Percentiles rank a stretch among this genome's conserved stretches.
Evolutionary conservation across 2,888 invertebrate species (phyloP).

Genomic region (Bombylius major): DNA sequence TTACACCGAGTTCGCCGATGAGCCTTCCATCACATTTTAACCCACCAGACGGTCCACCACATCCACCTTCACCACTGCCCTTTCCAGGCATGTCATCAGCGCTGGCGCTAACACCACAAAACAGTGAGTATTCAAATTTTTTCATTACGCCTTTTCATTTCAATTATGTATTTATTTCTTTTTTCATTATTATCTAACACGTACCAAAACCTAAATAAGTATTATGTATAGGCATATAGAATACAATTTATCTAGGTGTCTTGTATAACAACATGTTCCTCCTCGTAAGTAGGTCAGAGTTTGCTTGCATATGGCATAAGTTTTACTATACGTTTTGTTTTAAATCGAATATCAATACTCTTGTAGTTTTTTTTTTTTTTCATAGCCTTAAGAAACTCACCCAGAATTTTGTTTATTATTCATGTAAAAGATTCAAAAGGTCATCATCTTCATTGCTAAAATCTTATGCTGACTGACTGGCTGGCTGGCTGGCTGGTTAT

Average conservation of each 20-base stretch:
- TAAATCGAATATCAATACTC: too few species aligned
- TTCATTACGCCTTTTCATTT: too few species aligned
- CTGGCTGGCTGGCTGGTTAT: too few species aligned
- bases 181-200: too few species aligned
- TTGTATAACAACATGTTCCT: neutral
- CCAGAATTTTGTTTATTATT: neutral
- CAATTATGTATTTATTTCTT: too few species aligned
- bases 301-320: neutral
- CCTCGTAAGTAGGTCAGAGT: neutral
- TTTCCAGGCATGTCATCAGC: slow-evolving; percentile 65
- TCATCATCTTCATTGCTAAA: neutral
- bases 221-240: too few species aligned
- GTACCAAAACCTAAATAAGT: too few species aligned
- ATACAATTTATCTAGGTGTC: too few species aligned
- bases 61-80: slow-evolving; percentile 48
- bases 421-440: neutral
- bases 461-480: too few species aligned
- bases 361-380: neutral
- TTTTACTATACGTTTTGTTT: too few species aligned
- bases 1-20: slow-evolving; percentile 35
- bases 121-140: slow-evolving; percentile 46
- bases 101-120: slow-evolving; percentile 68
- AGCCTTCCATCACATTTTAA: slow-evolving; percentile 34
- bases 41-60: slow-evolving; percentile 38
- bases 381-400: neutral